These are phyloP conservation scores for Callipepla californica DNA, from an alignment of 2,113 vertebrate species.

Conservation along the genomic window DNA sequence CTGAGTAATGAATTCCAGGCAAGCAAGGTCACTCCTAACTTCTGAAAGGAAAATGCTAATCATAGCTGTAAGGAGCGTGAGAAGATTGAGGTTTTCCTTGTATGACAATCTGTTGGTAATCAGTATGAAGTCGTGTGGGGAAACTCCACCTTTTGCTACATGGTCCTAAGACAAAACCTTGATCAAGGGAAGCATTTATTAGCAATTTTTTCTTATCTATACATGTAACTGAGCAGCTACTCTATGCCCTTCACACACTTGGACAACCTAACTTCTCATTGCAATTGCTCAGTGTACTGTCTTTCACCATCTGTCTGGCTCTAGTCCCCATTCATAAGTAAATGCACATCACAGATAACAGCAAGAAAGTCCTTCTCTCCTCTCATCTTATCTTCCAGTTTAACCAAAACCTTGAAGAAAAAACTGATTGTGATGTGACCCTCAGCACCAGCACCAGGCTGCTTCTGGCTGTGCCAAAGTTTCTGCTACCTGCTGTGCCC, in stretches of 20 bases:
- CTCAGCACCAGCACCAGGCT: accelerated
- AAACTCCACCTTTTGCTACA: constrained; percentile 33
- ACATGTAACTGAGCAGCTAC: constrained; percentile 10
- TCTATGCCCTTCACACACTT: background rate
- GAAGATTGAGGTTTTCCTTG: constrained; percentile 53
- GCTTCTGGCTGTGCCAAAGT: background rate
- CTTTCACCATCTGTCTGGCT: background rate
- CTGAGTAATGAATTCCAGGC: constrained; percentile 38
- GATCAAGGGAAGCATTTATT: background rate
- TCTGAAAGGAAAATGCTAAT: constrained; percentile 41
- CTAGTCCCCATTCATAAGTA: constrained; percentile 44
- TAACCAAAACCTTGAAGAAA: background rate
- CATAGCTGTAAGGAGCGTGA: constrained; percentile 21
- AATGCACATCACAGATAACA: background rate
- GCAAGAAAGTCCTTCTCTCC: background rate
- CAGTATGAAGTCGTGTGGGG: constrained; percentile 53
- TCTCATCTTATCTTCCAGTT: background rate
- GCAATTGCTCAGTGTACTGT: background rate
- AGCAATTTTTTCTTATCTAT: constrained; percentile 28
- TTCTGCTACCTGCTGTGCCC: background rate
- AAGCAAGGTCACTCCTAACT: background rate
- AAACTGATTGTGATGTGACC: background rate
- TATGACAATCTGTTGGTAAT: constrained; percentile 57
- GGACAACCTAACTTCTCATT: constrained; percentile 18
- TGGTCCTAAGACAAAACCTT: background rate